Evolutionary conservation across 2,797 vertebrate species (phyloP), one percentile per base, ranked within the genome.

Genomic region (Anguilla marmorata): DNA sequence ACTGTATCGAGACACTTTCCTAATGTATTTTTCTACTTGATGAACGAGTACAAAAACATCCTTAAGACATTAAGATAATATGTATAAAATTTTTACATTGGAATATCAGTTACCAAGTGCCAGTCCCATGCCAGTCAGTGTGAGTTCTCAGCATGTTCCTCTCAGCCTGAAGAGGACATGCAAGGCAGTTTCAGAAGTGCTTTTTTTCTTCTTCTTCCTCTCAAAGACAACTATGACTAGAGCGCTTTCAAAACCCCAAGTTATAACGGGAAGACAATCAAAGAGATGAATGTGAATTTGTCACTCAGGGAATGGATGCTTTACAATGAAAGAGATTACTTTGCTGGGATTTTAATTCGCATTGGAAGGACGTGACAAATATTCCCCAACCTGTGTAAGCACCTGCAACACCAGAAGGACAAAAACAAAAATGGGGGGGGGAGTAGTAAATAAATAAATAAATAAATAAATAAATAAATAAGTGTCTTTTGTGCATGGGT

Each of bases 11-110:
- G 90, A 90, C 87, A 84, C 85, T 84, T 89, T 87, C 88, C 89
- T 89, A 87, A 90, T 93, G 90, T 84, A 91, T 91, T 91, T 92
- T 92, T 91, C 90, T 88, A 88, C 89, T 90, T 91, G 91, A 93
- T 92, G 87, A 91, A 69, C 37, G 30, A 50, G 56, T 50, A 80
- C 60, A 79, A 88, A 88, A 69, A 84, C 85, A 84, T 89, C 80
- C 87, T 85, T 87, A 91, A 88, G 89, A 91, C 88, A 88, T 84
- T 90, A 54, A 88, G 79, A 69, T 82, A 60, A 86, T 92, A 85
- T 89, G 88, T 88, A 90, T 89, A 88, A 89, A 89, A 87, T 91
- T 90, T 90, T 91, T 58, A 63, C 4, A 56, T 33, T 27, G 87
- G 30, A 54, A 86, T 90, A 86, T 89, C 45, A 84, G 50, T 86